These are phyloP conservation scores for Tethea ocularis DNA, from an alignment of 2,888 invertebrate species.

Conservation along the genomic window DNA sequence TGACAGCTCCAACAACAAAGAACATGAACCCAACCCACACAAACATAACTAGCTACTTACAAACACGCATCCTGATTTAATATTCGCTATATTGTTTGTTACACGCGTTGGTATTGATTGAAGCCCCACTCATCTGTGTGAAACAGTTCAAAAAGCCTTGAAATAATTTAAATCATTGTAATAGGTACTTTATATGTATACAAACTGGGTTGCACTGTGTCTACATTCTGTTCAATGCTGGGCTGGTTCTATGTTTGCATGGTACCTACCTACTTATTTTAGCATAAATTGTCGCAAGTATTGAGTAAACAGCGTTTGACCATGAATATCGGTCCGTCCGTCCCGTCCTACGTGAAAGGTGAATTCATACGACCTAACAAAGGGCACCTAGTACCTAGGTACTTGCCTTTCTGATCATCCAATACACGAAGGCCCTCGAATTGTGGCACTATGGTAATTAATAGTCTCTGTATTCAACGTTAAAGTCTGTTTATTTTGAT, in stretches of 20 bases:
- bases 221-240: neutral
- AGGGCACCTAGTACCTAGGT: slow-evolving; percentile 46
- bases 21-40: slow-evolving; percentile 50
- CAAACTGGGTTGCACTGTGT: neutral
- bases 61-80: slow-evolving; percentile 34
- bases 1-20: slow-evolving; percentile 77
- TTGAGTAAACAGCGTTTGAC: slow-evolving; percentile 59
- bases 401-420: slow-evolving; percentile 83
- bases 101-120: slow-evolving; percentile 31
- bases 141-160: neutral
- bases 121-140: neutral
- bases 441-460: slow-evolving; percentile 64
- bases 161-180: neutral
- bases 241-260: neutral
- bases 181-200: neutral
- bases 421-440: slow-evolving; percentile 73
- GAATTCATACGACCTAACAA: slow-evolving; percentile 55
- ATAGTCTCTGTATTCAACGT: slow-evolving; percentile 50
- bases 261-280: neutral
- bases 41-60: slow-evolving; percentile 37
- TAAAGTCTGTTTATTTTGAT: slow-evolving; percentile 49
- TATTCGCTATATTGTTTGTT: slow-evolving; percentile 19
- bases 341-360: slow-evolving; percentile 45
- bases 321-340: slow-evolving; percentile 46
- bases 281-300: slow-evolving; percentile 20